A percentile compares a stretch with the other conserved stretches of the same genome.
Evolutionary conservation across 2,113 vertebrate genomes (phyloP).

Genomic region (Solenodon paradoxus): DNA sequence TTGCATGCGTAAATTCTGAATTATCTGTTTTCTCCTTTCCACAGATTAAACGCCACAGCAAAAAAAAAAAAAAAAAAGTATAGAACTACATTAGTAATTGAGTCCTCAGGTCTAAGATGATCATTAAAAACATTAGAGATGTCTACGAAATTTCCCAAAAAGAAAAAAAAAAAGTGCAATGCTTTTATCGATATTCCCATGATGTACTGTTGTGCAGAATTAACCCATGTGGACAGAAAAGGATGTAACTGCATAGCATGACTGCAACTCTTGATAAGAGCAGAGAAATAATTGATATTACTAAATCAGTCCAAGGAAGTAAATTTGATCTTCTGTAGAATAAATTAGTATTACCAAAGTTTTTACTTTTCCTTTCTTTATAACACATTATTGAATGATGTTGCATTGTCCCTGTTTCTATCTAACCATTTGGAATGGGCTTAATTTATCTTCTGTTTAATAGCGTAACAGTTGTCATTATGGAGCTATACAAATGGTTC

Average conservation of each 20-base stretch:
- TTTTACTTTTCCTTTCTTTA: slow-evolving; percentile 56
- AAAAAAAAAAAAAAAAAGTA: too few relatives aligned
- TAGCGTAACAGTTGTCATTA: slow-evolving; percentile 24
- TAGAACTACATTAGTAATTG: not conserved
- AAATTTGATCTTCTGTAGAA: not conserved
- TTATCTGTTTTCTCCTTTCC: not conserved
- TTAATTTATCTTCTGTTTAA: slow-evolving; percentile 64
- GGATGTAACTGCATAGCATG: not conserved
- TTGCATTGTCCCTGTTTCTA: not conserved
- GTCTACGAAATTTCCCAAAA: not conserved
- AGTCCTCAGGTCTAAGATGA: not conserved
- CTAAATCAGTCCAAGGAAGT: not conserved
- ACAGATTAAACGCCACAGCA: not conserved
- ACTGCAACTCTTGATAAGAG: slow-evolving; percentile 13
- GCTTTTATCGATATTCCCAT: not conserved
- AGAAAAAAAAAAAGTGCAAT: not conserved
- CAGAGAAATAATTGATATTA: slow-evolving; percentile 36
- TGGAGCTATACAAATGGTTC: not conserved
- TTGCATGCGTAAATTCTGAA: not conserved
- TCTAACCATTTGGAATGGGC: slow-evolving; percentile 8
- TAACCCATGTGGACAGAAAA: not conserved
- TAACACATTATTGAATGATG: slow-evolving; percentile 19
- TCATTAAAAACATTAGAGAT: not conserved
- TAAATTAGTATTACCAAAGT: not conserved
- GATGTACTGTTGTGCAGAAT: not conserved